Evolutionary conservation across 1,140 invertebrate species (phyloP).

Genomic region (Danaus melanippus): DNA sequence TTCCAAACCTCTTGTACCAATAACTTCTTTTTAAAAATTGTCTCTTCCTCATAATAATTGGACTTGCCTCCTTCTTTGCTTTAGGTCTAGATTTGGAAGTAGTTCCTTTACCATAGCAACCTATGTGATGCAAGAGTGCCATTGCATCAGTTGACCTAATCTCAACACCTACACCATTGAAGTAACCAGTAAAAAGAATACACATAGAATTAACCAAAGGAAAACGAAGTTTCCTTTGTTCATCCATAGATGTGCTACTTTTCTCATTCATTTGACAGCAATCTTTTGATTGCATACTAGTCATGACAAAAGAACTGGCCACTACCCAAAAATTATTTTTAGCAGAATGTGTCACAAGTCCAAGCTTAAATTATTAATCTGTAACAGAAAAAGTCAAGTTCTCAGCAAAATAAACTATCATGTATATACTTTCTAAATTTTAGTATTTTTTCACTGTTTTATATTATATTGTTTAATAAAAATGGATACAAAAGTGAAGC

Average conservation of each 20-base stretch:
- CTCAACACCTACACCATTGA: conserved; percentile 77
- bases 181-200: conserved; percentile 74
- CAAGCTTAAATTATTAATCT: conserved; percentile 45
- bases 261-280: conserved; percentile 49
- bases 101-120: conserved; percentile 83
- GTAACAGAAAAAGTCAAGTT: conserved; percentile 44
- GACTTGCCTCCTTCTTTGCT: conserved; percentile 53
- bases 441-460: conserved; percentile 18
- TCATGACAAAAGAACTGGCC: conserved; percentile 65
- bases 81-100: conserved; percentile 75
- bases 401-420: conserved; percentile 35
- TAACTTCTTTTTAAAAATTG: conserved; percentile 73
- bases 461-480: conserved; percentile 22
- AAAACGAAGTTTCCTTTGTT: conserved; percentile 43
- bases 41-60: conserved; percentile 69
- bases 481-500: conserved; percentile 24
- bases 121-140: conserved; percentile 77
- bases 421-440: conserved; percentile 36
- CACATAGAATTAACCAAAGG: conserved; percentile 54
- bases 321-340: conserved; percentile 62
- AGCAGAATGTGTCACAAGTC: conserved; percentile 52
- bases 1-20: conserved; percentile 71
- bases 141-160: conserved; percentile 75
- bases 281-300: conserved; percentile 46
- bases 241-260: conserved; percentile 43